Evolutionary conservation across 2,888 invertebrate genomes (phyloP), one percentile per base, ranked within the genome.

Genomic region (Drosophila heteroneura): DNA sequence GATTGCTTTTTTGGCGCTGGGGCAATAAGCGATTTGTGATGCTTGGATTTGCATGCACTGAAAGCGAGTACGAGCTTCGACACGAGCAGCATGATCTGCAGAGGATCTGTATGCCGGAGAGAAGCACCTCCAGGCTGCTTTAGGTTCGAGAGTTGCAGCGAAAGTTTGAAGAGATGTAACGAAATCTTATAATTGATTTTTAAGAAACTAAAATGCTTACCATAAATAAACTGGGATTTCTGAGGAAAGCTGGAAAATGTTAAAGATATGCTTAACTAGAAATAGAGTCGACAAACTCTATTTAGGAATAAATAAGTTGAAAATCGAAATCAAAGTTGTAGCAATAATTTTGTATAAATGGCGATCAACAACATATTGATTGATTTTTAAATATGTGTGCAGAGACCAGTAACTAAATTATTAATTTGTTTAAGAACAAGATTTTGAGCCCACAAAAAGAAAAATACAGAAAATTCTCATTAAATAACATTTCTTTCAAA

Each of bases 1-100:
- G 81, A 81, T 81, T 81, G 73, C 79, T 66, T 79, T 74, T 79
- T 79, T 67, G 79, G 79, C 72, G 72, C 79, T 79, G 79, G 37
- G 66, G 72, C 79, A 76, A 79, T 75, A 79, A 76, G 79, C 79
- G 69, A 79, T 79, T 79, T 58, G 76, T 71, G 54, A 75, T 64
- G 78, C 79, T 61, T 71, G 65, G 75, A 79, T 79, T 79, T 79
- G 79, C 79, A 79, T 79, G 79, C 70, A 79, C 63, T 63, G 53
- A 65, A 57, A 33, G 35, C 49, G 73, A 73, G 64, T 62, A 32
- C 61, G 39, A 58, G 44, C 7, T 9, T 16, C 39, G 37, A 22
- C n/a, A 39, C 53, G 47, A 59, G 1, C 47, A 47, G 22, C 16
- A 5, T 6, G 16, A 12, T 56, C n/a, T 37, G 44, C 28, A 28